Conservation (phyloP, 92 coral and sea anemone genomes). For the Zoanthus sociatus region DNA sequence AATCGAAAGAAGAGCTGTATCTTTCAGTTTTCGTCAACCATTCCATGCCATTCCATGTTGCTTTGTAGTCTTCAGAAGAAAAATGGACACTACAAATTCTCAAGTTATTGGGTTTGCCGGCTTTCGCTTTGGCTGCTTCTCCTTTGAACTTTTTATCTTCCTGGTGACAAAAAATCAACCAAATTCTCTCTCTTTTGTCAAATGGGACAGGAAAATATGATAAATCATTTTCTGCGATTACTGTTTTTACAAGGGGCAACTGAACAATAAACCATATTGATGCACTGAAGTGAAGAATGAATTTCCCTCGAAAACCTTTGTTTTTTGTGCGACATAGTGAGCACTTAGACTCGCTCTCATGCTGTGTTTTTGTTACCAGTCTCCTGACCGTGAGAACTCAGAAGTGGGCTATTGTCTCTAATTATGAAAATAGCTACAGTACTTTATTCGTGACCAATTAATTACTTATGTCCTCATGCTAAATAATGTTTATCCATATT, state of each 20-base stretch:
- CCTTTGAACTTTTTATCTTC: not conserved
- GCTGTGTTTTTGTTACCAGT: not conserved
- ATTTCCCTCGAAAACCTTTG: not conserved
- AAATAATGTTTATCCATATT: constrained; percentile 1
- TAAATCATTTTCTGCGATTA: constrained; percentile 1
- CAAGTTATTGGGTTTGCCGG: constrained; percentile 50
- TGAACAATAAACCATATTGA: constrained; percentile 24
- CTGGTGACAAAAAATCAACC: not conserved
- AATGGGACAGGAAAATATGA: not conserved
- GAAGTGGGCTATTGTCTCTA: not conserved
- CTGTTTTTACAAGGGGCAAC: constrained; percentile 45
- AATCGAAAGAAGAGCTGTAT: not conserved
- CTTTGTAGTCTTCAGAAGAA: constrained; percentile 43
- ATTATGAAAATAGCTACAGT: not conserved
- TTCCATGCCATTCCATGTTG: not conserved
- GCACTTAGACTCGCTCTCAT: not conserved
- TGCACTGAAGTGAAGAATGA: not conserved
- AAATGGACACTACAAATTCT: constrained; percentile 54
- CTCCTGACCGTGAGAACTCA: not conserved
- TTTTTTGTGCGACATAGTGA: not conserved
- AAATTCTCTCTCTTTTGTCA: not conserved
- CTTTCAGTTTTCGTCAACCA: not conserved
- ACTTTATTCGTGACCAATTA: not conserved
- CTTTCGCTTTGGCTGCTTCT: constrained; percentile 26
- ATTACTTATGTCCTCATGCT: not conserved